Conservation (phyloP, 2,113 vertebrate genomes). For the Bambusicola thoracicus region DNA sequence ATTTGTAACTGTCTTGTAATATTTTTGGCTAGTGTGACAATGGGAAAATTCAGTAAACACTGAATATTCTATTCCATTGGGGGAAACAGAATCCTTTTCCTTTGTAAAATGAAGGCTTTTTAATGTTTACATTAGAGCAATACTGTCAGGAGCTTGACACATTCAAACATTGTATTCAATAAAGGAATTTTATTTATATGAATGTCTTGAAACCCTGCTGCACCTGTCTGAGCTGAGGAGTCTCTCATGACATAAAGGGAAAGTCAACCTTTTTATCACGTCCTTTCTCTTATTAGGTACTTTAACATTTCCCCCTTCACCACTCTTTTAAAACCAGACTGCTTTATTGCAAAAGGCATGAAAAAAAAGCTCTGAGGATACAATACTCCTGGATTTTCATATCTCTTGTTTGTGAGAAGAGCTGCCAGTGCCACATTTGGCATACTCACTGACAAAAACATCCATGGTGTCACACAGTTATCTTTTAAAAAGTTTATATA, state of each 20-base stretch:
- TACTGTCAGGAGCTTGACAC: neutral
- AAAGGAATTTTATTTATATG: neutral
- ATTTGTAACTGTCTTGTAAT: neutral
- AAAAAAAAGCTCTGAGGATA: neutral
- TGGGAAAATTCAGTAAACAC: neutral
- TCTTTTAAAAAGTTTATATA: neutral
- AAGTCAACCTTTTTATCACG: neutral
- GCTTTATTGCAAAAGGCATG: neutral
- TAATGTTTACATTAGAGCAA: neutral
- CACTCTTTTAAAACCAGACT: neutral
- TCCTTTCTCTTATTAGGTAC: neutral
- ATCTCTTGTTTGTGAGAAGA: neutral
- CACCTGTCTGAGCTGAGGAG: neutral
- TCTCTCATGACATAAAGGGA: neutral
- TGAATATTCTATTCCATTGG: neutral
- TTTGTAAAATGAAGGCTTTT: neutral
- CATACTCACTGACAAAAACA: neutral
- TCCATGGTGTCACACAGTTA: neutral
- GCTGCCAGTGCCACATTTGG: neutral
- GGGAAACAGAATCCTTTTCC: neutral
- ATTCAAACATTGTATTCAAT: neutral
- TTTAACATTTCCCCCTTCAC: neutral
- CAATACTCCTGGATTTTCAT: neutral
- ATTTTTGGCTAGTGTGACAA: neutral
- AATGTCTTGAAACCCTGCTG: neutral